Percentiles rank a stretch among this genome's conserved stretches.
Evolutionary conservation across 2,797 vertebrate genomes (phyloP).

Genomic region (Manis pentadactyla): DNA sequence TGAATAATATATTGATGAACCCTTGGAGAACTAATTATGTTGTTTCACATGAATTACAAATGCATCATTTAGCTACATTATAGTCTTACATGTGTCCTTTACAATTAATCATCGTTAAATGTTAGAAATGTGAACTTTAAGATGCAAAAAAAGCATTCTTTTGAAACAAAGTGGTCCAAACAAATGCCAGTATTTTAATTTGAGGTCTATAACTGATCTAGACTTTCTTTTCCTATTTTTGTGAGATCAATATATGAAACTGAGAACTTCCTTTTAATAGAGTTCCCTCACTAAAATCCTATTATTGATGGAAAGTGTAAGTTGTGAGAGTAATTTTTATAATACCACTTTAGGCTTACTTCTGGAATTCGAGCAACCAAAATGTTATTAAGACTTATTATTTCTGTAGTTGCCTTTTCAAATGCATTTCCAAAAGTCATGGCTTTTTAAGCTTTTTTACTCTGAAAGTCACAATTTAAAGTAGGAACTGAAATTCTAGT

Average conservation of each 20-base stretch:
- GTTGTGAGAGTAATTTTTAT: conserved; percentile 26
- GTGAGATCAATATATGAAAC: not conserved
- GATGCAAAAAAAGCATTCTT: conserved; percentile 60
- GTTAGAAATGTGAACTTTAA: conserved; percentile 68
- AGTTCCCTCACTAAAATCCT: conserved; percentile 6
- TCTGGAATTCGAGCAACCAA: conserved; percentile 17
- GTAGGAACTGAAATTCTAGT: not conserved
- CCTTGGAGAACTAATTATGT: conserved; percentile 85
- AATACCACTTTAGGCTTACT: conserved; percentile 1
- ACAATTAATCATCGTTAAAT: conserved; percentile 78
- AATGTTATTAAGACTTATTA: conserved; percentile 30
- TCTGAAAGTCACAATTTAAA: conserved; percentile 44
- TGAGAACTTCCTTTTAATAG: conserved; percentile 48
- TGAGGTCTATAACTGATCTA: not conserved
- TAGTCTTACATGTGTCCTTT: conserved; percentile 78
- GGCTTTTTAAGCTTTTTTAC: conserved; percentile 5
- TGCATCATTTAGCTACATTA: conserved; percentile 75
- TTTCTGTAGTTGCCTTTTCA: conserved; percentile 38
- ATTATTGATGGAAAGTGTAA: not conserved
- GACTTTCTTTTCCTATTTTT: conserved; percentile 52
- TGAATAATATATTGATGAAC: conserved; percentile 78
- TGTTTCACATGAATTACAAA: conserved; percentile 84
- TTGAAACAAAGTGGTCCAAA: conserved; percentile 52
- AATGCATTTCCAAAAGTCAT: conserved; percentile 19
- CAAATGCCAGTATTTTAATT: conserved; percentile 63